Conservation (phyloP, 2,113 vertebrate genomes). For the Ictidomys tridecemlineatus region DNA sequence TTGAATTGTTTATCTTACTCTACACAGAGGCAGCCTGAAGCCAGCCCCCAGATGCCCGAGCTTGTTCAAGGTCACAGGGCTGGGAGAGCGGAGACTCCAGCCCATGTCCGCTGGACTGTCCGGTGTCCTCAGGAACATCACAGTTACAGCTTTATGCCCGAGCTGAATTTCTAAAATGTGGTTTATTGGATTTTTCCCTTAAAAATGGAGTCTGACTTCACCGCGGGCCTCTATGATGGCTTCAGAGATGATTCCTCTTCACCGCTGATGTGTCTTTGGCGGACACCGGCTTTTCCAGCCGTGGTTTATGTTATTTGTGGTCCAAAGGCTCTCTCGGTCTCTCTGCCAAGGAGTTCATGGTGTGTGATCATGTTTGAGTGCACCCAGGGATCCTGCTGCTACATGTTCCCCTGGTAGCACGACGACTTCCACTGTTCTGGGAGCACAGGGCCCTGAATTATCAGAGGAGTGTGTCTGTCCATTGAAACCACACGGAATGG, state of each 20-base stretch:
- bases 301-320: background rate
- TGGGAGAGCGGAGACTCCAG: background rate
- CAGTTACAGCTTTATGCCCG: background rate
- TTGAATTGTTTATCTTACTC: background rate
- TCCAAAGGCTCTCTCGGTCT: background rate
- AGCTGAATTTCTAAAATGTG: background rate
- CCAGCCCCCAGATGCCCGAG: background rate
- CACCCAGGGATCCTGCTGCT: background rate
- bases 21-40: background rate
- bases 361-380: background rate
- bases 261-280: background rate
- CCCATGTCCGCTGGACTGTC: background rate
- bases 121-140: background rate
- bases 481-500: background rate
- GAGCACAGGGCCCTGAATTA: background rate
- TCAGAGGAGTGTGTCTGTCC: background rate
- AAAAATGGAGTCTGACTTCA: background rate
- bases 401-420: background rate
- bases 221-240: background rate
- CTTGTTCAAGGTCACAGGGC: background rate
- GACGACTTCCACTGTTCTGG: background rate
- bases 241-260: background rate
- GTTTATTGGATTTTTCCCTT: background rate
- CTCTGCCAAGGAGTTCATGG: conserved; percentile 9
- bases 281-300: background rate